A percentile compares a stretch with the other conserved stretches of the same genome.
phyloP scores from a whole-genome alignment of 2,113 vertebrate genomes.

The Trochalopteron elliotii region DNA sequence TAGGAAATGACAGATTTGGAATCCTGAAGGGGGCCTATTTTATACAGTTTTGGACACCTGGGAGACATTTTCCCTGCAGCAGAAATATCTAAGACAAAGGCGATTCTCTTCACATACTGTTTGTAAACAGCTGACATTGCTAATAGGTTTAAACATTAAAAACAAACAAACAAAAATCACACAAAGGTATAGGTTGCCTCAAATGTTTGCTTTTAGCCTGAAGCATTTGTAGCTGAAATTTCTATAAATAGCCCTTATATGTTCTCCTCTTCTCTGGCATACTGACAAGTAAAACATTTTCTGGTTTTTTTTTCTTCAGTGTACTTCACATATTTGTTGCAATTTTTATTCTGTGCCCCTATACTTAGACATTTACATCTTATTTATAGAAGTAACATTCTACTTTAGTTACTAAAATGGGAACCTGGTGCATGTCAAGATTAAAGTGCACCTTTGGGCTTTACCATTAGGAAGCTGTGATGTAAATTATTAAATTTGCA shows the following conservation, averaged over 20 bases:
- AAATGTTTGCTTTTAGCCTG: not conserved
- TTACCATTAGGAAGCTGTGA: not conserved
- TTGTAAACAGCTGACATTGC: slow-evolving; percentile 34
- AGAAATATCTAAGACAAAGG: slow-evolving; percentile 57
- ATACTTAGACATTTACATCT: not conserved
- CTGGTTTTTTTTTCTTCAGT: not conserved
- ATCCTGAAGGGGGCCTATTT: slow-evolving; percentile 73
- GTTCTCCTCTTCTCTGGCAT: not conserved
- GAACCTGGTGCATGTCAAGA: not conserved
- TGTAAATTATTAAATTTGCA: not conserved
- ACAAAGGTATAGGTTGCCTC: not conserved
- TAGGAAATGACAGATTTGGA: slow-evolving; percentile 80
- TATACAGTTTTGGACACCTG: slow-evolving; percentile 71
- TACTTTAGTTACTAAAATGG: not conserved
- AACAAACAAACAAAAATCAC: not conserved
- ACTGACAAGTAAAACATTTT: slow-evolving; percentile 15
- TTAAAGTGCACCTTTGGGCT: not conserved
- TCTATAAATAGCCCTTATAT: not conserved
- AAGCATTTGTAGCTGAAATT: not conserved
- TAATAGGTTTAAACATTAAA: not conserved
- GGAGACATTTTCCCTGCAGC: slow-evolving; percentile 43
- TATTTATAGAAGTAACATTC: not conserved
- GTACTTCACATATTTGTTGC: not conserved
- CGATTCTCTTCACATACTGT: slow-evolving; percentile 44
- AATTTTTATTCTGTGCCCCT: not conserved